Conservation (phyloP, 2,888 invertebrate species). For the Conistra vaccinii region DNA sequence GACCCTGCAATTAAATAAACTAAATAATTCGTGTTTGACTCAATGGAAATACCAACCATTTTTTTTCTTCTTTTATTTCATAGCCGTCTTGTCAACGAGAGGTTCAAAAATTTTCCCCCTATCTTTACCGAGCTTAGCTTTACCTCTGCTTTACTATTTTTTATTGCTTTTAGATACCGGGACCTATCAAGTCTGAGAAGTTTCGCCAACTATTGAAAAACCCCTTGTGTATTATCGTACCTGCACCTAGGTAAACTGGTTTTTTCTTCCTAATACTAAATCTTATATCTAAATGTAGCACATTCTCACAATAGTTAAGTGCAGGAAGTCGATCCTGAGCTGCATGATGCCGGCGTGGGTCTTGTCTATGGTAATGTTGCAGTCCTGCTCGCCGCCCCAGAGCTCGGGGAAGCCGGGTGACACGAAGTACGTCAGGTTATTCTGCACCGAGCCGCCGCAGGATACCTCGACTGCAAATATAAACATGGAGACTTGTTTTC, state of each 20-base stretch:
- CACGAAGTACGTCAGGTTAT: conserved; percentile 95
- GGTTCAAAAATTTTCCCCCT: background rate
- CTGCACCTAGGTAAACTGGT: background rate
- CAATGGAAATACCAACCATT: background rate
- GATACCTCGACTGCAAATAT: conserved; percentile 92
- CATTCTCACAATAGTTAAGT: conserved; percentile 94
- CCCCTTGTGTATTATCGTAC: background rate
- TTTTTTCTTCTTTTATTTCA: background rate
- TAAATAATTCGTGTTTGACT: background rate
- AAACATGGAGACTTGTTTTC: background rate
- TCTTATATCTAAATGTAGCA: background rate
- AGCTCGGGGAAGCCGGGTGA: conserved; percentile 96
- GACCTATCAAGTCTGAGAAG: no score
- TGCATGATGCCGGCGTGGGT: conserved; percentile 95
- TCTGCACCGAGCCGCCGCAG: conserved; percentile 93
- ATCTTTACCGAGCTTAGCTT: background rate
- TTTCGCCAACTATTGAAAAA: background rate
- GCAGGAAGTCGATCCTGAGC: conserved; percentile 95
- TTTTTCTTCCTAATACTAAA: background rate
- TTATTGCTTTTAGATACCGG: background rate
- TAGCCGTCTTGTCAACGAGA: background rate
- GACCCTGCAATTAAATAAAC: conserved; percentile 90
- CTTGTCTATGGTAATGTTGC: conserved; percentile 94
- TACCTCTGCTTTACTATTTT: background rate
- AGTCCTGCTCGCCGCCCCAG: conserved; percentile 92